Evolutionary conservation across 2,113 vertebrate genomes (phyloP).

Genomic region (Lycaon pictus): DNA sequence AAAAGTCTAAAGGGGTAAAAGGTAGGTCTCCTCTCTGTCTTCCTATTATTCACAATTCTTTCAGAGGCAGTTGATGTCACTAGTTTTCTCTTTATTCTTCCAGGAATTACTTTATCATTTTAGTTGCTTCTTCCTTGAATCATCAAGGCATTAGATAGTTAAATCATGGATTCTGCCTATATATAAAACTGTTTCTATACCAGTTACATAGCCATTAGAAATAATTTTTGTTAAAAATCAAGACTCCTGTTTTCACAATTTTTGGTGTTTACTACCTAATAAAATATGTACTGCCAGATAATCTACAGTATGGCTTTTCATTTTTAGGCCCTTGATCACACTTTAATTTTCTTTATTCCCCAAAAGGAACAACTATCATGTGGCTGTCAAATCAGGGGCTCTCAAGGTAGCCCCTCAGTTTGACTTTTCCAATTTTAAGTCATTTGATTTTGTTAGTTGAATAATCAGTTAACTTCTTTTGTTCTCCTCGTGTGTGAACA

Average conservation of each 20-base stretch:
- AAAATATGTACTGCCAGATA: neutral
- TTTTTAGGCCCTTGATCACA: neutral
- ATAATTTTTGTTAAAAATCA: neutral
- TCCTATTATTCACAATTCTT: neutral
- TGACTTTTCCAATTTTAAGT: neutral
- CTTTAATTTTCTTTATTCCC: constrained; percentile 12
- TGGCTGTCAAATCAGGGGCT: neutral
- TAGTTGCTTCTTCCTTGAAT: neutral
- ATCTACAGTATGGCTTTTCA: neutral
- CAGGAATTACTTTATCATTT: constrained; percentile 24
- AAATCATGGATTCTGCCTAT: neutral
- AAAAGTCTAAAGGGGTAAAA: neutral
- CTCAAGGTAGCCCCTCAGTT: neutral
- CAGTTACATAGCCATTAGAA: neutral
- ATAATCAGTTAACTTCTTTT: neutral
- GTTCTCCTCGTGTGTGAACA: neutral
- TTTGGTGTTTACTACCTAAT: constrained; percentile 1
- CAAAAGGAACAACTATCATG: neutral
- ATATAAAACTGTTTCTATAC: neutral
- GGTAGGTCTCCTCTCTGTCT: neutral
- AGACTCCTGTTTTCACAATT: neutral
- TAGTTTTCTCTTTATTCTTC: constrained; percentile 18
- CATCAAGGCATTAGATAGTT: neutral
- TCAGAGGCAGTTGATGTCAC: neutral
- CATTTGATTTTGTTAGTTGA: neutral